These are phyloP conservation scores for Zalophus californianus DNA, from an alignment of 2,797 vertebrate species.

Conservation along the genomic window DNA sequence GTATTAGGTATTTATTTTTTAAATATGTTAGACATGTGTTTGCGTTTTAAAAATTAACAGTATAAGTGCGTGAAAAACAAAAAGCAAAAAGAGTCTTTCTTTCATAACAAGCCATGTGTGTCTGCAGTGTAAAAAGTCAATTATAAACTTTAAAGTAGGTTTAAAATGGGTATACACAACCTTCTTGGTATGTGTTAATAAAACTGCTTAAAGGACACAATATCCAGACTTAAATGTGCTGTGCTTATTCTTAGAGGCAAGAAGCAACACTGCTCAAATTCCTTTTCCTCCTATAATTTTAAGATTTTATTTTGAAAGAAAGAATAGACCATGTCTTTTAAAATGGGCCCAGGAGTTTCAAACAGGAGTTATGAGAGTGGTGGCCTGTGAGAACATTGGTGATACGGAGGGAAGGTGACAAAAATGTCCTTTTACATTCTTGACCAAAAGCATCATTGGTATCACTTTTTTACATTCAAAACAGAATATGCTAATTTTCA, in stretches of 20 bases:
- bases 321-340: background rate
- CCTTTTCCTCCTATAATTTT: background rate
- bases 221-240: background rate
- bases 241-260: background rate
- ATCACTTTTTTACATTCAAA: background rate
- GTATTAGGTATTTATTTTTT: slow-evolving; percentile 66
- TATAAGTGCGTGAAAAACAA: slow-evolving; percentile 66
- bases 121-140: slow-evolving; percentile 32
- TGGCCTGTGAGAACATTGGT: background rate
- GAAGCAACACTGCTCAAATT: background rate
- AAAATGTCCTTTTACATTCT: background rate
- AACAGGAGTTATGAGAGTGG: background rate
- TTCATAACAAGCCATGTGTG: background rate
- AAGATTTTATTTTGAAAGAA: background rate
- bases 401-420: background rate
- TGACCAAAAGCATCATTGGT: background rate
- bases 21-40: background rate
- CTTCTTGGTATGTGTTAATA: background rate
- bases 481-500: background rate
- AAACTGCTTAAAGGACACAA: background rate
- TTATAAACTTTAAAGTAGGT: slow-evolving; percentile 49
- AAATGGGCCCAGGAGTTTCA: background rate
- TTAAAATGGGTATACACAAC: slow-evolving; percentile 1
- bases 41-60: slow-evolving; percentile 4
- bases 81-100: background rate